Conservation (phyloP, 2,113 vertebrate species). For the Cettia cetti region DNA sequence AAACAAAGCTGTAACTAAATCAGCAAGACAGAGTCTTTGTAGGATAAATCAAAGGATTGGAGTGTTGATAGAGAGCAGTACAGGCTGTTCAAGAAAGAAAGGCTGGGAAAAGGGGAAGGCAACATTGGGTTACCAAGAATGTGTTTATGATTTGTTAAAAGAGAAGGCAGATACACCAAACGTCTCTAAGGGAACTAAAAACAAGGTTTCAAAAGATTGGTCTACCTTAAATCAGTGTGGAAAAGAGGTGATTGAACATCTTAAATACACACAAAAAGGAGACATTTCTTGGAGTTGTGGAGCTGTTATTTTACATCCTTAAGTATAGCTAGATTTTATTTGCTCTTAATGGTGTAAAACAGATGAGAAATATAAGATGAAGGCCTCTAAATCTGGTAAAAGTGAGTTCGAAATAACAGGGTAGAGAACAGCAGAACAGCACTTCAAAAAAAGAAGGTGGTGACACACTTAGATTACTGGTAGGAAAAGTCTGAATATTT, state of each 20-base stretch:
- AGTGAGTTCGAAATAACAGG: not conserved
- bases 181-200: not conserved
- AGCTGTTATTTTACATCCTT: not conserved
- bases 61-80: not conserved
- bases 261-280: not conserved
- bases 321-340: not conserved
- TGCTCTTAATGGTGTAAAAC: not conserved
- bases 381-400: not conserved
- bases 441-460: not conserved
- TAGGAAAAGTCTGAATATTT: not conserved
- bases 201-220: not conserved
- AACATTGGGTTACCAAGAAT: not conserved
- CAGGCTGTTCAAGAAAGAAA: slow-evolving; percentile 33
- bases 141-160: not conserved
- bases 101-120: not conserved
- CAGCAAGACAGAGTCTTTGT: not conserved
- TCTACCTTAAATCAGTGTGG: not conserved
- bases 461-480: not conserved
- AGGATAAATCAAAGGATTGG: slow-evolving; percentile 26
- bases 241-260: not conserved
- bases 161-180: not conserved
- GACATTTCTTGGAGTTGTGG: not conserved
- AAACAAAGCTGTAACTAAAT: slow-evolving; percentile 52
- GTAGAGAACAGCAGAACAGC: not conserved
- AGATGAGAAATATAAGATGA: not conserved